These are phyloP conservation scores for Autographa pulchrina DNA, from an alignment of 2,888 invertebrate genomes.

Conservation along the genomic window DNA sequence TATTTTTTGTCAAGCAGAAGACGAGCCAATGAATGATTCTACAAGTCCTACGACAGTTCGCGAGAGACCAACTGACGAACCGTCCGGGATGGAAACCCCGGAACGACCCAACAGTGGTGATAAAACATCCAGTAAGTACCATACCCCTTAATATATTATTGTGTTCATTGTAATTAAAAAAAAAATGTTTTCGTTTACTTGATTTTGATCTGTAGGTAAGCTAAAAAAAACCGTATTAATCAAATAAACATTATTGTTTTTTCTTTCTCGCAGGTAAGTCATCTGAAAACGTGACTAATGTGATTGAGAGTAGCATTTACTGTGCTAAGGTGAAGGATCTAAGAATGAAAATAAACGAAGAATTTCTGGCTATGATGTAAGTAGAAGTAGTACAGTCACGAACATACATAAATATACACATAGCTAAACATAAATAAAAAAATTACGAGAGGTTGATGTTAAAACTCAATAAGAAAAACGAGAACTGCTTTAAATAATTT, in stretches of 20 bases:
- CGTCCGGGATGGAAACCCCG: neutral
- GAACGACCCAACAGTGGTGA: conserved; percentile 33
- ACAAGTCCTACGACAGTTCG: conserved; percentile 76
- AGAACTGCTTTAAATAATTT: too few species aligned
- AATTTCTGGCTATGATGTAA: conserved; percentile 76
- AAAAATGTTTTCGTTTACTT: too few species aligned
- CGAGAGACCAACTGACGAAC: conserved; percentile 55
- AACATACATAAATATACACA: too few species aligned
- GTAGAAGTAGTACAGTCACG: conserved; percentile 58
- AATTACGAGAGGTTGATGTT: too few species aligned
- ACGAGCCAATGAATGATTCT: conserved; percentile 66
- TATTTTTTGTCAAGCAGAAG: conserved; percentile 63
- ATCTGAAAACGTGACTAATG: conserved; percentile 70
- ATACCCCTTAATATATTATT: too few species aligned
- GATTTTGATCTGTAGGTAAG: too few species aligned
- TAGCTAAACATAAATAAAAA: too few species aligned
- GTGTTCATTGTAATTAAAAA: too few species aligned
- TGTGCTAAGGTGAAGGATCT: conserved; percentile 81
- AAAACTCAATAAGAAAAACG: too few species aligned
- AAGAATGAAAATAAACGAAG: conserved; percentile 75
- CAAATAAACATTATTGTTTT: too few species aligned
- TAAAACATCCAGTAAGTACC: conserved; percentile 47
- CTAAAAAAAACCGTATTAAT: too few species aligned
- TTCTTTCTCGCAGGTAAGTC: conserved; percentile 66
- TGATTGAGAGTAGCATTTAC: conserved; percentile 82